Evolutionary conservation across 2,797 vertebrate species (phyloP).

Genomic region (Eutrigla gurnardus): DNA sequence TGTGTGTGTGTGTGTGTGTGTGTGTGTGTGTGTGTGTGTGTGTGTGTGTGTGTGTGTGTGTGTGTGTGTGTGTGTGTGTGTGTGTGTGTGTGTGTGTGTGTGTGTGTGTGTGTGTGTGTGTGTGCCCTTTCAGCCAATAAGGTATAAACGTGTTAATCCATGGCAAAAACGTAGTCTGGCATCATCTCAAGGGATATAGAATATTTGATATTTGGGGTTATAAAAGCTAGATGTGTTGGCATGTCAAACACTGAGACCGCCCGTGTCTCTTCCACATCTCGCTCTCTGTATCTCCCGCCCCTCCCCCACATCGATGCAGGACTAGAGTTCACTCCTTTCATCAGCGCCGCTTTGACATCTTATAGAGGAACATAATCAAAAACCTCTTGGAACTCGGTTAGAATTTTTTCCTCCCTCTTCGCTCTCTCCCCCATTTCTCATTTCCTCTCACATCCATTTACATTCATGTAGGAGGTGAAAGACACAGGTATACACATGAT

Average conservation of each 20-base stretch:
- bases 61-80: slow-evolving; percentile 8
- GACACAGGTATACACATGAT: slow-evolving; percentile 35
- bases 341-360: slow-evolving; percentile 52
- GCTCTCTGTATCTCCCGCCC: neutral
- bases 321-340: slow-evolving; percentile 61
- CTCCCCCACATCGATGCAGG: slow-evolving; percentile 20
- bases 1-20: slow-evolving; percentile 14
- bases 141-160: slow-evolving; percentile 47
- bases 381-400: slow-evolving; percentile 46
- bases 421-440: slow-evolving; percentile 32
- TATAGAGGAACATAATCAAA: slow-evolving; percentile 52
- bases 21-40: slow-evolving; percentile 16
- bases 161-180: slow-evolving; percentile 36
- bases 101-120: slow-evolving; percentile 10
- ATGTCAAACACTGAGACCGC: slow-evolving; percentile 44
- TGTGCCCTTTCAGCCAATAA: slow-evolving; percentile 36
- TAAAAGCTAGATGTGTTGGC: slow-evolving; percentile 41
- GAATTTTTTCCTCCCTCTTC: slow-evolving; percentile 34
- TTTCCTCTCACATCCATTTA: slow-evolving; percentile 59
- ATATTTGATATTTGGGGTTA: slow-evolving; percentile 56
- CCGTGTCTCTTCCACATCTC: slow-evolving; percentile 27
- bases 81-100: slow-evolving; percentile 2
- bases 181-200: slow-evolving; percentile 34
- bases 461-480: slow-evolving; percentile 41
- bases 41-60: slow-evolving; percentile 18